Evolutionary conservation across 2,113 vertebrate genomes (phyloP).

Genomic region (Suncus etruscus): DNA sequence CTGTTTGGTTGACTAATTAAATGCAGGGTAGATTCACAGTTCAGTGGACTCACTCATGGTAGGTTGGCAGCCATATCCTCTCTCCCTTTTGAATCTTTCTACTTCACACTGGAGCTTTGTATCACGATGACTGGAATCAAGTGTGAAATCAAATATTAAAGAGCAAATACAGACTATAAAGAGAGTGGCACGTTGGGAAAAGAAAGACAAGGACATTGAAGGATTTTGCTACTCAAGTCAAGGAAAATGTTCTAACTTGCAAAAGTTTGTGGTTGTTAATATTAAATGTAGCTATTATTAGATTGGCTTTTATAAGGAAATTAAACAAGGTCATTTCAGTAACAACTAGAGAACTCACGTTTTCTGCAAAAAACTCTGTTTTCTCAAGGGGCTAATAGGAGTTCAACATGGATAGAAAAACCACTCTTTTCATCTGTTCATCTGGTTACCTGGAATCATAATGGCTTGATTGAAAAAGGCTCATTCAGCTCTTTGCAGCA

Average conservation of each 20-base stretch:
- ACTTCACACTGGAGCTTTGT: constrained; percentile 49
- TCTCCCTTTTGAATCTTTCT: constrained; percentile 54
- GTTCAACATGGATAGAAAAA: constrained; percentile 69
- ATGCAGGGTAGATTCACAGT: constrained; percentile 61
- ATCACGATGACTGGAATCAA: constrained; percentile 59
- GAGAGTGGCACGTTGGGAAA: constrained; percentile 31
- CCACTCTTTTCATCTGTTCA: constrained; percentile 67
- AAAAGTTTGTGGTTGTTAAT: constrained; percentile 68
- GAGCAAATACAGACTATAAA: constrained; percentile 62
- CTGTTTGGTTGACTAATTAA: constrained; percentile 71
- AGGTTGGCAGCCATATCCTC: not conserved
- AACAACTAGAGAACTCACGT: constrained; percentile 68
- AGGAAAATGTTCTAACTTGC: constrained; percentile 65
- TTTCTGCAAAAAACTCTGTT: constrained; percentile 69
- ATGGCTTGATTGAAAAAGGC: constrained; percentile 75
- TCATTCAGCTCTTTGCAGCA: constrained; percentile 55
- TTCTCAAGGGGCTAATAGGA: constrained; percentile 75
- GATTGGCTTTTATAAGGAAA: constrained; percentile 71
- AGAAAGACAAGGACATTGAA: constrained; percentile 70
- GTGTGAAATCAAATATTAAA: constrained; percentile 75
- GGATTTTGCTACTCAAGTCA: constrained; percentile 57
- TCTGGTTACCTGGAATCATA: constrained; percentile 69
- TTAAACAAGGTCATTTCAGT: constrained; percentile 77
- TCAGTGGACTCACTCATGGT: constrained; percentile 30
- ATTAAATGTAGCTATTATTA: constrained; percentile 71